Conservation (phyloP, 2,797 vertebrate genomes). For the Acipenser ruthenus region DNA sequence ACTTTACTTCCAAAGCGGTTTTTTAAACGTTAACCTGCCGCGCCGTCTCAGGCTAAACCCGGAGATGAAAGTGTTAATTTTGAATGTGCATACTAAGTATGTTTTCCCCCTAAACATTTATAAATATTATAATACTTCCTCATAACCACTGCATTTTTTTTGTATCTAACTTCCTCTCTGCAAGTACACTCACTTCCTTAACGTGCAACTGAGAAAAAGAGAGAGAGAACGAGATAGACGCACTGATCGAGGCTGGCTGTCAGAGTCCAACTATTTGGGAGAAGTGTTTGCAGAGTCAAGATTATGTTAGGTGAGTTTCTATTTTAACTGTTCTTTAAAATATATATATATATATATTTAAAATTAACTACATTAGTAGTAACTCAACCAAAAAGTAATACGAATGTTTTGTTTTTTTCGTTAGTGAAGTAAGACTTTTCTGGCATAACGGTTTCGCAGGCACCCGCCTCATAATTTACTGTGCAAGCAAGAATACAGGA, state of each 20-base stretch:
- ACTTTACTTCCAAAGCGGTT: too few species aligned
- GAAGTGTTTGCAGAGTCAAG: slow-evolving; percentile 15
- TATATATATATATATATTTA: too few species aligned
- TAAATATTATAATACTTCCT: slow-evolving; percentile 20
- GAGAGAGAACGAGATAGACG: slow-evolving; percentile 1
- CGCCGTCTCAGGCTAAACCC: too few species aligned
- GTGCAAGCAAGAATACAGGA: not conserved
- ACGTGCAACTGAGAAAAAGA: slow-evolving; percentile 9
- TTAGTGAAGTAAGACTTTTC: not conserved
- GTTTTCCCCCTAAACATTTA: not conserved
- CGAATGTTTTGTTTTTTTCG: not conserved
- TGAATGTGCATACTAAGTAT: slow-evolving; percentile 1
- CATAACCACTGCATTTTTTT: slow-evolving; percentile 22
- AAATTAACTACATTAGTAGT: too few species aligned
- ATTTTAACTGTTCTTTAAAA: not conserved
- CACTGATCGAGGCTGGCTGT: slow-evolving; percentile 1
- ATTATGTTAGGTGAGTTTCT: slow-evolving; percentile 28
- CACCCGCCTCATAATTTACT: slow-evolving; percentile 6
- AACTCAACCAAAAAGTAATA: too few species aligned
- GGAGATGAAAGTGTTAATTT: slow-evolving; percentile 4
- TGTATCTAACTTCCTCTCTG: slow-evolving; percentile 29
- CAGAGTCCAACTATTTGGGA: not conserved
- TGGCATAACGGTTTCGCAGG: slow-evolving; percentile 11
- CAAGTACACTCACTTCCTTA: slow-evolving; percentile 26
- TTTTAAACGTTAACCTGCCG: too few species aligned